Conservation (phyloP, 1,140 invertebrate species). For the Tetraneura akinire region DNA sequence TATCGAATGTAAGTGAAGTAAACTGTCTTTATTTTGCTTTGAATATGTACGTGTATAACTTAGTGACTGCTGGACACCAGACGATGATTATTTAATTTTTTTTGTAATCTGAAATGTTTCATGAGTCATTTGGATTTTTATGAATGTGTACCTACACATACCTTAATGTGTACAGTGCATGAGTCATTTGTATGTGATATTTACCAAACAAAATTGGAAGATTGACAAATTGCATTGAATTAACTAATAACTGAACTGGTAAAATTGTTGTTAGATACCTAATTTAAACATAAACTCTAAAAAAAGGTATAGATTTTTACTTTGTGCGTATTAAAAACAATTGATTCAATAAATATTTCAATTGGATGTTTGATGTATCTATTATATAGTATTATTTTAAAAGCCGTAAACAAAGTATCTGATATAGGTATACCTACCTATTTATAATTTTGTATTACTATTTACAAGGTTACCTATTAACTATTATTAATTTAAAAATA, state of each 20-base stretch:
- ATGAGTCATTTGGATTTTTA: slow-evolving; percentile 13
- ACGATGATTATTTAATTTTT: not conserved
- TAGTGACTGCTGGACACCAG: not conserved
- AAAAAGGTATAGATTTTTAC: too few relatives aligned
- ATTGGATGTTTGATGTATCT: too few relatives aligned
- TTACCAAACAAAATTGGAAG: not conserved
- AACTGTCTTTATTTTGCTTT: not conserved
- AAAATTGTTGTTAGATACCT: too few relatives aligned
- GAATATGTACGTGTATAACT: not conserved
- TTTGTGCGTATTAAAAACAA: too few relatives aligned
- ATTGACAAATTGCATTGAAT: not conserved
- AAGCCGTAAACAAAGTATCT: not conserved
- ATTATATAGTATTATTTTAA: too few relatives aligned
- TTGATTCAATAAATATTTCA: too few relatives aligned
- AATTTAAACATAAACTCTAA: too few relatives aligned
- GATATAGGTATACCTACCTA: slow-evolving; percentile 4
- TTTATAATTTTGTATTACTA: slow-evolving; percentile 9
- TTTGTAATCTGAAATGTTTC: not conserved
- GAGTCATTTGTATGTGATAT: not conserved
- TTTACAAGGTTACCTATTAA: slow-evolving; percentile 34
- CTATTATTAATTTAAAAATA: slow-evolving; percentile 18
- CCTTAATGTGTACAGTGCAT: not conserved
- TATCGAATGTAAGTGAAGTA: slow-evolving; percentile 42
- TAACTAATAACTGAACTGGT: not conserved
- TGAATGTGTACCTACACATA: not conserved